Percentiles rank a stretch among this genome's conserved stretches.
These are phyloP conservation scores for Misgurnus anguillicaudatus DNA, from an alignment of 2,113 vertebrate genomes.

Conservation along the genomic window DNA sequence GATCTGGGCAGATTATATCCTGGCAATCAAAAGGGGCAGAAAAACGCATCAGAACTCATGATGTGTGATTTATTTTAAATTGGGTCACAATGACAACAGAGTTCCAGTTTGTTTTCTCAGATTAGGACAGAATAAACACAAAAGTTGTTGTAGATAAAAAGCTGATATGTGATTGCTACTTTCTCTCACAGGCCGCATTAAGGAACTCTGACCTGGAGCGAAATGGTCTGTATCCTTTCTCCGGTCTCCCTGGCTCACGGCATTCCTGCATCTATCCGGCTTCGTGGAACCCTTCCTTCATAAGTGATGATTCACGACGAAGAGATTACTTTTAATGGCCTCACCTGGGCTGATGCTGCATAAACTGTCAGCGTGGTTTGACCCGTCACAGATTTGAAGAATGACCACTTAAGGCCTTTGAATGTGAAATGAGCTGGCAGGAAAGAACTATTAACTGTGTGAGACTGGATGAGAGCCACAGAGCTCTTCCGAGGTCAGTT, in stretches of 20 bases:
- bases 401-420: conserved; percentile 52
- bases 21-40: too few relatives aligned
- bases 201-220: conserved; percentile 92
- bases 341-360: background rate
- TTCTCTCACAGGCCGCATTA: conserved; percentile 74
- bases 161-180: conserved; percentile 39
- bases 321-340: conserved; percentile 91
- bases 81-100: too few relatives aligned
- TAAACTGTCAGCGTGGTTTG: background rate
- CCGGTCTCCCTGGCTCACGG: conserved; percentile 90
- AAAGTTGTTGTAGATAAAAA: background rate
- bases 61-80: too few relatives aligned
- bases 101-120: too few relatives aligned
- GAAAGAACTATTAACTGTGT: conserved; percentile 33
- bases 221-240: conserved; percentile 91
- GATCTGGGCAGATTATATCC: too few relatives aligned
- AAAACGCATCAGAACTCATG: too few relatives aligned
- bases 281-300: conserved; percentile 95
- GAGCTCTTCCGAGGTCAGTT: conserved; percentile 20
- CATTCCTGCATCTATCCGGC: conserved; percentile 97
- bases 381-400: conserved; percentile 22
- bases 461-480: conserved; percentile 9
- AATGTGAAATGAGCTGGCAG: conserved; percentile 51
- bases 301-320: conserved; percentile 91
- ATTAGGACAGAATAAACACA: too few relatives aligned